These are phyloP conservation scores for Ormyrus pomaceus DNA, from an alignment of 2,888 invertebrate species.

Conservation along the genomic window DNA sequence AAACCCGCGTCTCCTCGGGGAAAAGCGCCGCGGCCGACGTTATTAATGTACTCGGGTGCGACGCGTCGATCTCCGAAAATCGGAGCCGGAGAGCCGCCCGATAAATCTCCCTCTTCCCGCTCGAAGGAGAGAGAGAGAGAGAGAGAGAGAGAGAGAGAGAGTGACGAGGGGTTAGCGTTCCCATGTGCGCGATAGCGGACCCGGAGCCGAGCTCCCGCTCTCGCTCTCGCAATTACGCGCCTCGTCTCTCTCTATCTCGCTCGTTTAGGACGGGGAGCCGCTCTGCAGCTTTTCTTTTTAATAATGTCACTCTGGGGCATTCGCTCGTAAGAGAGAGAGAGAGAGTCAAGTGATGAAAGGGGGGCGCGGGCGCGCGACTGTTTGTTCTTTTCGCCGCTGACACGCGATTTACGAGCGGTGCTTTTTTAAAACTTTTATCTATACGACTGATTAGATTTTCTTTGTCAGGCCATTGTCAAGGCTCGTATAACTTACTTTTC, in stretches of 20 bases:
- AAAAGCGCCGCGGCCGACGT: not conserved
- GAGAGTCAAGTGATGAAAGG: too few relatives aligned
- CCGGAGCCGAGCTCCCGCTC: not conserved
- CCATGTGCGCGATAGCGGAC: slow-evolving; percentile 50
- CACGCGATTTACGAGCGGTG: too few relatives aligned
- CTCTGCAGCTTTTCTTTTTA: slow-evolving; percentile 1
- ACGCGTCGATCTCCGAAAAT: slow-evolving; percentile 5
- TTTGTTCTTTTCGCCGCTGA: too few relatives aligned
- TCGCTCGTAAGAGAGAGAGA: too few relatives aligned
- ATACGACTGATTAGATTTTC: too few relatives aligned
- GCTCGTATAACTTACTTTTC: too few relatives aligned
- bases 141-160: not conserved
- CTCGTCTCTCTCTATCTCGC: not conserved
- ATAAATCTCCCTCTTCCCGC: slow-evolving; percentile 53
- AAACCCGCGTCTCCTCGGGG: too few relatives aligned
- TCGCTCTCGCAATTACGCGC: slow-evolving; percentile 44
- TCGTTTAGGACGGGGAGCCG: slow-evolving; percentile 19
- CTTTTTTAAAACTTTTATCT: too few relatives aligned
- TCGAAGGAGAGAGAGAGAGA: not conserved
- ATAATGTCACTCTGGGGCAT: slow-evolving; percentile 27
- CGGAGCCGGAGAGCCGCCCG: slow-evolving; percentile 8
- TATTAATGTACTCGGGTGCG: too few relatives aligned
- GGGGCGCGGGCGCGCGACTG: not conserved
- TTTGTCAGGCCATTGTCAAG: too few relatives aligned
- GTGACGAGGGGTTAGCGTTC: slow-evolving; percentile 39